Evolutionary conservation across 2,888 invertebrate species (phyloP), one percentile per base, ranked within the genome.

Genomic region (Bellardia pandia): DNA sequence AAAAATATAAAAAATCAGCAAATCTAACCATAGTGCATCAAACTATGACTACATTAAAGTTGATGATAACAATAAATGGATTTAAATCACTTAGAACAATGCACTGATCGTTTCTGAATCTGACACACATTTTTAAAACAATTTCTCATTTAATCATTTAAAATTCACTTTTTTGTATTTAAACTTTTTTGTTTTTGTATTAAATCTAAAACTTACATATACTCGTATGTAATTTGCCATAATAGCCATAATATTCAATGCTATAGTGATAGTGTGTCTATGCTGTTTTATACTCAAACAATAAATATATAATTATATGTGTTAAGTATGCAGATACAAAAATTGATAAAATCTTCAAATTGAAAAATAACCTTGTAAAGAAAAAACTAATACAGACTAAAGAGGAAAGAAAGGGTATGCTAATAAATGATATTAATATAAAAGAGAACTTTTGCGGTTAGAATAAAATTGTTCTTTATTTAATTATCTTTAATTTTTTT

Each of bases 241-340:
- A 58, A 51, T 51, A 53, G 53, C n/a, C n/a, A n/a, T n/a, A n/a
- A n/a, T 76, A 76, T 40, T 53, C 48, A 81, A 75, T 71, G 53
- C 33, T 71, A 9, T 30, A 16, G 9, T 69, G 13, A 9, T 30
- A 16, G 9, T 69, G 13, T 56, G n/a, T 16, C 30, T 68, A 23
- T 42, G n/a, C 3, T 11, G n/a, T 9, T 37, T 64, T 8, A 56
- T 23, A 7, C 8, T 68, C 14, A 45, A 74, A 66, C 23, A 66
- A 48, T 23, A 51, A 66, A 68, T 68, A 30, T 30, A 66, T 51
- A 81, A 75, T 60, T 60, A 42, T 16, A 74, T 33, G 48, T 51
- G 33, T 74, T 33, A 60, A 68, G 53, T 33, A 74, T 74, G 66
- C 60, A 51, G 69, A 58, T 78, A 74, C n/a, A 84, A 30, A 40